A percentile compares a stretch with the other conserved stretches of the same genome.
phyloP scores from a whole-genome alignment of 1,140 invertebrate genomes.

The Lerema accius region DNA sequence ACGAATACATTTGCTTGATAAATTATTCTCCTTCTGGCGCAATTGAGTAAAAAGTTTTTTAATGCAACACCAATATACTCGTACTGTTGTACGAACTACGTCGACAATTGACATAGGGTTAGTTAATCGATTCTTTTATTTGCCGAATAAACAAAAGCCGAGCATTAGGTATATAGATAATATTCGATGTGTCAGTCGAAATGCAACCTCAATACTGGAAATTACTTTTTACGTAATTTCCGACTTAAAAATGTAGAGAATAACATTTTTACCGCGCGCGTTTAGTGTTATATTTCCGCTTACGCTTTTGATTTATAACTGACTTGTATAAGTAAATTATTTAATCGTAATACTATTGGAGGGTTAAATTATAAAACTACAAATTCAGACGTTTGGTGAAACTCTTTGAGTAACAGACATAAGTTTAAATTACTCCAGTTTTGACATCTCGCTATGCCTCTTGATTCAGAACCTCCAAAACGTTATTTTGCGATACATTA shows the following conservation, averaged over 20 bases:
- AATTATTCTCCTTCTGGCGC: not conserved
- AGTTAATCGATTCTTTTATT: not conserved
- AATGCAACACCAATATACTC: no score
- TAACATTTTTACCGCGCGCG: no score
- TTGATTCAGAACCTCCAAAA: constrained; percentile 39
- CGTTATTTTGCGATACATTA: constrained; percentile 67
- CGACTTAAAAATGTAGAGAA: not conserved
- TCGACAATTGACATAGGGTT: not conserved
- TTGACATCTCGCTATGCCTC: not conserved
- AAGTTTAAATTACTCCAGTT: not conserved
- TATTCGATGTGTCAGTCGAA: not conserved
- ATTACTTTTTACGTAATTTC: not conserved
- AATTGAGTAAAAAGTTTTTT: not conserved
- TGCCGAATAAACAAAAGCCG: not conserved
- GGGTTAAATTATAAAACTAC: not conserved
- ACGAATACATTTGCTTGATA: no score
- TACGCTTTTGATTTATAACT: not conserved
- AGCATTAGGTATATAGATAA: not conserved
- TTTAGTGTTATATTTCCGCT: not conserved
- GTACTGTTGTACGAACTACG: not conserved
- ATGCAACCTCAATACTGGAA: not conserved
- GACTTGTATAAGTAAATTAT: not conserved
- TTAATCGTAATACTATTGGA: not conserved
- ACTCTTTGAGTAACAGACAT: not conserved
- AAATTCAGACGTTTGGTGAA: not conserved